A percentile compares a stretch with the other conserved stretches of the same genome.
Evolutionary conservation across 2,888 invertebrate genomes (phyloP).

Genomic region (Clusia tigrina): DNA sequence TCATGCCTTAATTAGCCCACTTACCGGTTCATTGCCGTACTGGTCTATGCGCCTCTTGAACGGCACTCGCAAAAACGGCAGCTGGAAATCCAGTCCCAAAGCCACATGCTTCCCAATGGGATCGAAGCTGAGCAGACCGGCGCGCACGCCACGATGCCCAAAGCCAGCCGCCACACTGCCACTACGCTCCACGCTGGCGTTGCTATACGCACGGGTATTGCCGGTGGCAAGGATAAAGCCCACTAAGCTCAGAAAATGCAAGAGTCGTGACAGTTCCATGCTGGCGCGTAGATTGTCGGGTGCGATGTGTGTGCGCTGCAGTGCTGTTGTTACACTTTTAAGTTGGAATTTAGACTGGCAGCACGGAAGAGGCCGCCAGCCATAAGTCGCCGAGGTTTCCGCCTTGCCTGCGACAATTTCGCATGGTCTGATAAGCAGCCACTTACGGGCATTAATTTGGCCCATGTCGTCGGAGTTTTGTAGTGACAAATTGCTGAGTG

Average conservation of each 20-base stretch:
- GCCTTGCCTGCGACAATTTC: slow-evolving; percentile 2
- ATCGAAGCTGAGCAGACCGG: slow-evolving; percentile 45
- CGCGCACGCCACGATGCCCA: slow-evolving; percentile 25
- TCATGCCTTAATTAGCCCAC: slow-evolving; percentile 3
- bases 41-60: slow-evolving; percentile 33
- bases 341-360: background rate
- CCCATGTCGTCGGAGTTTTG: background rate
- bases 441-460: background rate
- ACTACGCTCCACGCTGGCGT: background rate
- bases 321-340: slow-evolving; percentile 13
- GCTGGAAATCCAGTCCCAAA: slow-evolving; percentile 49
- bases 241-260: background rate
- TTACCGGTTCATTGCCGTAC: slow-evolving; percentile 35
- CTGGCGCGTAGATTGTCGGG: background rate
- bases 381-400: too few relatives aligned
- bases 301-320: slow-evolving; percentile 1
- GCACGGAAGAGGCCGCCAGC: background rate
- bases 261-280: background rate
- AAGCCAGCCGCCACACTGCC: background rate
- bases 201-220: too few relatives aligned
- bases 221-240: background rate
- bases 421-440: slow-evolving; percentile 15
- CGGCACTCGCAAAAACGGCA: slow-evolving; percentile 54
- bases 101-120: slow-evolving; percentile 44
- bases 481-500: background rate